Conservation (phyloP, 2,888 invertebrate genomes). For the Phortica magna region DNA sequence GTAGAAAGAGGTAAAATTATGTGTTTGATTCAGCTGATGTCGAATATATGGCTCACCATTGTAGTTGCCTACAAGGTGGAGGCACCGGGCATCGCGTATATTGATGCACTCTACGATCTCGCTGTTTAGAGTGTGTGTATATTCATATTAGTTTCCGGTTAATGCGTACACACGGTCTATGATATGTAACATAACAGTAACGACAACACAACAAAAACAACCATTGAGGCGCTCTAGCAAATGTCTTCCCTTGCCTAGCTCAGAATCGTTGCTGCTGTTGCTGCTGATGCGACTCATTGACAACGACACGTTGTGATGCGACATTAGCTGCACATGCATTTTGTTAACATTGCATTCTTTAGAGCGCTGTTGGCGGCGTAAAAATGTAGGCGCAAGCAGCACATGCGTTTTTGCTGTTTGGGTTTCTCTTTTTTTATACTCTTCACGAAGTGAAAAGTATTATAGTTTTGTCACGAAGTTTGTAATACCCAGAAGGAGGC, state of each 20-base stretch:
- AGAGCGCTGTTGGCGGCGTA: constrained; percentile 56
- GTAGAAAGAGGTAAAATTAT: too few relatives aligned
- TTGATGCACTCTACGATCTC: background rate
- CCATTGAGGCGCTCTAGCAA: background rate
- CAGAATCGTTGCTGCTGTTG: background rate
- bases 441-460: too few relatives aligned
- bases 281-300: constrained; percentile 38
- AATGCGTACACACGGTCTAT: background rate
- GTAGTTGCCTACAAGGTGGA: too few relatives aligned
- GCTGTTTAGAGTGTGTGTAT: background rate
- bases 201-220: background rate
- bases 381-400: constrained; percentile 66
- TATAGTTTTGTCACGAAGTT: too few relatives aligned
- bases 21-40: background rate
- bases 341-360: constrained; percentile 60
- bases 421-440: background rate
- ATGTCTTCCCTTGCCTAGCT: background rate
- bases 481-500: too few relatives aligned
- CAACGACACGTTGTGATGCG: constrained; percentile 34
- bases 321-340: constrained; percentile 23
- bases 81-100: background rate
- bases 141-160: background rate
- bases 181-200: background rate
- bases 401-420: constrained; percentile 56
- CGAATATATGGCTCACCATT: background rate